These are phyloP conservation scores for Beaufortia kweichowensis DNA, from an alignment of 2,113 vertebrate species.

Conservation along the genomic window DNA sequence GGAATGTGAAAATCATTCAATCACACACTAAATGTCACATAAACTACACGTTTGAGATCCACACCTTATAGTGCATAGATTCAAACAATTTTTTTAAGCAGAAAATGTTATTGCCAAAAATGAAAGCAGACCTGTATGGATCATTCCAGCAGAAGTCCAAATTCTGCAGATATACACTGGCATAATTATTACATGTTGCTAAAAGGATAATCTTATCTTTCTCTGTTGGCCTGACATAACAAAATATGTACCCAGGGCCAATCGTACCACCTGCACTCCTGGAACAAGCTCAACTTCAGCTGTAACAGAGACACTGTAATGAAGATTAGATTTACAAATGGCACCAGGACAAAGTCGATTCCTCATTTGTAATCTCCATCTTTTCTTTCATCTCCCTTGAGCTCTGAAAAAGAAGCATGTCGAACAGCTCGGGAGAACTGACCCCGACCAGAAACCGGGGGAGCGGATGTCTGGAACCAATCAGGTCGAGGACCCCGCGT, in stretches of 20 bases:
- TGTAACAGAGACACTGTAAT: conserved; percentile 22
- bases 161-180: not conserved
- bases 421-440: conserved; percentile 54
- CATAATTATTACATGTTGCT: conserved; percentile 48
- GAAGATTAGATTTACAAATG: conserved; percentile 61
- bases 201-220: conserved; percentile 56
- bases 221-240: conserved; percentile 5
- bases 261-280: conserved; percentile 53
- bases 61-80: not conserved
- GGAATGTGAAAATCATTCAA: conserved; percentile 24
- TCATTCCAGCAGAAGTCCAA: not conserved
- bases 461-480: conserved; percentile 55
- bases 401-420: conserved; percentile 57
- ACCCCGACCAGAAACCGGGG: conserved; percentile 57
- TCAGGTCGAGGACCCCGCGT: conserved; percentile 44
- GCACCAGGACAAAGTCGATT: conserved; percentile 61
- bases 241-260: conserved; percentile 50
- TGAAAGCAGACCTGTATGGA: not conserved
- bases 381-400: conserved; percentile 62
- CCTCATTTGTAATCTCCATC: conserved; percentile 58
- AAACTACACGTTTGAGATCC: not conserved
- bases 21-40: conserved; percentile 10
- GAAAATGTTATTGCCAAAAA: not conserved
- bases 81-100: not conserved
- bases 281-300: conserved; percentile 11